Evolutionary conservation across 2,113 vertebrate genomes (phyloP).

Genomic region (Heptranchias perlo): DNA sequence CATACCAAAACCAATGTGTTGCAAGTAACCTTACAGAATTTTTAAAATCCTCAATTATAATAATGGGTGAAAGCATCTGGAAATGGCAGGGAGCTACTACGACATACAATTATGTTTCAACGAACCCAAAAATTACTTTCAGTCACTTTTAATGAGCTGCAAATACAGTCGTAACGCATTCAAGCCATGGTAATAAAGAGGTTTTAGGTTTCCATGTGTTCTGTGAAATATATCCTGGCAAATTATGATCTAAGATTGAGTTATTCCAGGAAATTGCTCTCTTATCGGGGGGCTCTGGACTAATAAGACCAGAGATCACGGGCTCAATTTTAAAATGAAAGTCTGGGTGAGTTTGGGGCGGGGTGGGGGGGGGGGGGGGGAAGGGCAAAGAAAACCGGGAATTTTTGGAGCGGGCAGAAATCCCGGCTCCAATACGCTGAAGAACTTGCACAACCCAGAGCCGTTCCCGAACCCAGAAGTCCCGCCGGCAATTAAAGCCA

Average conservation of each 20-base stretch:
- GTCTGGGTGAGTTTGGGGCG: too few species aligned
- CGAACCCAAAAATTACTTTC: slow-evolving; percentile 21
- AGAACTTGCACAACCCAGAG: too few species aligned
- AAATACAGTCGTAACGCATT: slow-evolving; percentile 7
- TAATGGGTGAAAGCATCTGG: neutral
- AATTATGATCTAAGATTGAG: neutral
- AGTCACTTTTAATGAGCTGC: slow-evolving; percentile 25
- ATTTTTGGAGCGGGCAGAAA: too few species aligned
- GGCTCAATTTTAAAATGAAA: too few species aligned
- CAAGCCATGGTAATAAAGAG: neutral
- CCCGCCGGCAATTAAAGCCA: too few species aligned
- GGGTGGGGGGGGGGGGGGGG: too few species aligned
- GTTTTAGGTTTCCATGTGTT: neutral
- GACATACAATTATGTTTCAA: neutral
- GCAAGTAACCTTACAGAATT: neutral
- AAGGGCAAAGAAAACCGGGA: neutral
- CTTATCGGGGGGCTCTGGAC: neutral
- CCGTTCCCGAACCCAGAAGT: too few species aligned
- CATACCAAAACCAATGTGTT: neutral
- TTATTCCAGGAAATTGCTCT: neutral
- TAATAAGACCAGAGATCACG: neutral
- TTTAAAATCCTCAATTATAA: neutral
- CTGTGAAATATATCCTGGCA: neutral
- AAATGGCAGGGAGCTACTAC: neutral
- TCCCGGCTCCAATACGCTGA: too few species aligned